A percentile compares a stretch with the other conserved stretches of the same genome.
These are phyloP conservation scores for Nothoprocta perdicaria DNA, from an alignment of 2,113 vertebrate species.

Conservation along the genomic window DNA sequence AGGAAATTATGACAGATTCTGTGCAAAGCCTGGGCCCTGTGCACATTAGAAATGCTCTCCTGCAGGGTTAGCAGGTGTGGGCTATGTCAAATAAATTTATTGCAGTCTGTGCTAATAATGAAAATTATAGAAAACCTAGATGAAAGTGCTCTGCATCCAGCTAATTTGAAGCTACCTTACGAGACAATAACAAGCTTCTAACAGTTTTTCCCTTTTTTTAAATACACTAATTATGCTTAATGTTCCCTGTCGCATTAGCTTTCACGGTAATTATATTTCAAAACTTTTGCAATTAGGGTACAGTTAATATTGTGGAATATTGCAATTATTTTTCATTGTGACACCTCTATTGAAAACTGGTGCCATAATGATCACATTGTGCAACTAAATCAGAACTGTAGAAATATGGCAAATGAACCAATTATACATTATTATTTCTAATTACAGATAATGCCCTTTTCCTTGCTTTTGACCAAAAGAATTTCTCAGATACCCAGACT, in stretches of 20 bases:
- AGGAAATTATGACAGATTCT: conserved; percentile 72
- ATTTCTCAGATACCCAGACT: conserved; percentile 75
- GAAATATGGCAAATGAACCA: conserved; percentile 89
- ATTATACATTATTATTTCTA: conserved; percentile 89
- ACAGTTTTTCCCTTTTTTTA: conserved; percentile 81
- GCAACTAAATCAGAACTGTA: conserved; percentile 86
- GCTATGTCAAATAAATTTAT: conserved; percentile 86
- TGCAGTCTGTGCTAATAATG: conserved; percentile 83
- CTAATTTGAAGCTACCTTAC: conserved; percentile 87
- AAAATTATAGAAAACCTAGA: conserved; percentile 84
- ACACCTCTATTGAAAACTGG: conserved; percentile 87
- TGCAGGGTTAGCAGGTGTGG: conserved; percentile 83
- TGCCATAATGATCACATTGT: conserved; percentile 87
- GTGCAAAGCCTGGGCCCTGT: conserved; percentile 61
- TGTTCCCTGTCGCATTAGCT: conserved; percentile 88
- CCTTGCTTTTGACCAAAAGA: conserved; percentile 82
- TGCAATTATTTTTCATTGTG: conserved; percentile 91
- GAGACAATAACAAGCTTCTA: conserved; percentile 89
- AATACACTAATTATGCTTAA: conserved; percentile 89
- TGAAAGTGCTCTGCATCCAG: conserved; percentile 81
- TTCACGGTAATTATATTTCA: conserved; percentile 91
- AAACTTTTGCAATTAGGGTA: conserved; percentile 90
- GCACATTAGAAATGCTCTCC: conserved; percentile 75
- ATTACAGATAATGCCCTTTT: conserved; percentile 87
- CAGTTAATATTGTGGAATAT: conserved; percentile 90